Percentiles rank a stretch among this genome's conserved stretches.
Conservation (phyloP, 2,113 vertebrate species). For the Onychostoma macrolepis region DNA sequence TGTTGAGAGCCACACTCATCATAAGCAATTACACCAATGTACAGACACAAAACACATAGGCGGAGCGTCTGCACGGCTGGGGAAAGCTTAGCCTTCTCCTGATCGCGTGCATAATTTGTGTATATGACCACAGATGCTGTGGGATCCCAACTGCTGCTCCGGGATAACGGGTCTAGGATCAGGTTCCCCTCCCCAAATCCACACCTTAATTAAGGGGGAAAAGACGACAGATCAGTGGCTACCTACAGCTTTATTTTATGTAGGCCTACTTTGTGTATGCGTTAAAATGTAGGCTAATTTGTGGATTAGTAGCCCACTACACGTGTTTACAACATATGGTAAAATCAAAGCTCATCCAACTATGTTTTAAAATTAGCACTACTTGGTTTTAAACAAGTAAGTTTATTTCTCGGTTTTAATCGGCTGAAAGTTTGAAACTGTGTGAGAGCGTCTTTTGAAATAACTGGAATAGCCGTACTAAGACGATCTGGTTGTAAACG, state of each 20-base stretch:
- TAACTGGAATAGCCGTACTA: too few species aligned
- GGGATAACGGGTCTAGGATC: not conserved
- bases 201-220: not conserved
- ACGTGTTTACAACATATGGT: not conserved
- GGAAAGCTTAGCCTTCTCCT: not conserved
- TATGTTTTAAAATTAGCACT: not conserved
- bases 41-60: not conserved
- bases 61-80: not conserved
- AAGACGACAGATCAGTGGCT: not conserved
- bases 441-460: too few species aligned
- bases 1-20: conserved; percentile 6
- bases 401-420: not conserved
- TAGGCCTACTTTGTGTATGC: not conserved
- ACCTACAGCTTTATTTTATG: not conserved
- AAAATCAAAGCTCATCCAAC: not conserved
- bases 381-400: not conserved
- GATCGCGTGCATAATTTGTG: not conserved
- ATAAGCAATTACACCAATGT: not conserved
- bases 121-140: not conserved
- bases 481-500: too few species aligned
- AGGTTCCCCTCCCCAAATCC: not conserved
- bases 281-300: not conserved
- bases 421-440: too few species aligned
- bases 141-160: not conserved
- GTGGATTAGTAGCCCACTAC: not conserved